Percentiles rank a stretch among this genome's conserved stretches.
phyloP scores from a whole-genome alignment of 92 coral and sea anemone genomes.

The Pocillopora meandrina region DNA sequence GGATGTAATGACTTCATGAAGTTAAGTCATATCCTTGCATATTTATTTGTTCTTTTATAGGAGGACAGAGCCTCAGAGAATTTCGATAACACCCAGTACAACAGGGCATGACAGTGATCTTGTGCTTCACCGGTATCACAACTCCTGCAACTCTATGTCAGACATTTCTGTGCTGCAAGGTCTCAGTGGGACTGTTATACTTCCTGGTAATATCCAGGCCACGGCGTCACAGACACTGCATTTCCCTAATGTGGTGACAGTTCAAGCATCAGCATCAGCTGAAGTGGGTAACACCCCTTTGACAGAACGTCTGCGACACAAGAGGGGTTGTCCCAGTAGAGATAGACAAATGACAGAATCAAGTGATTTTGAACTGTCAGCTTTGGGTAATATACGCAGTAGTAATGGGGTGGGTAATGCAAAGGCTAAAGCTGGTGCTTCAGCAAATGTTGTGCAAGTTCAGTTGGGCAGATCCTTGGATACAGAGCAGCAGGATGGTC shows the following conservation, averaged over 20 bases:
- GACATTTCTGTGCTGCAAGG: slow-evolving; percentile 52
- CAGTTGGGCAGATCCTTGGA: slow-evolving; percentile 47
- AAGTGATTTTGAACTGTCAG: slow-evolving; percentile 48
- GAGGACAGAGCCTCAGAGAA: slow-evolving; percentile 64
- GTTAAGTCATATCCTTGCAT: too few species aligned
- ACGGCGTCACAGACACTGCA: slow-evolving; percentile 76
- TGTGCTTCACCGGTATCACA: slow-evolving; percentile 52
- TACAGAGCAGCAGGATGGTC: slow-evolving; percentile 34
- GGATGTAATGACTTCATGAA: too few species aligned
- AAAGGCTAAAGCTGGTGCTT: slow-evolving; percentile 42
- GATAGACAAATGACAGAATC: slow-evolving; percentile 10
- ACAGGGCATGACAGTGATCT: slow-evolving; percentile 44
- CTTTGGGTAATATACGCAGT: slow-evolving; percentile 42
- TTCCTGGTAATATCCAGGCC: slow-evolving; percentile 81
- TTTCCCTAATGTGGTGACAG: slow-evolving; percentile 77
- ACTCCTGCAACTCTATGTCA: slow-evolving; percentile 69
- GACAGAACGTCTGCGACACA: slow-evolving; percentile 21
- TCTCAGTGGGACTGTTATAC: slow-evolving; percentile 62
- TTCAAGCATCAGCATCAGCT: slow-evolving; percentile 83
- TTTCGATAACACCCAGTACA: slow-evolving; percentile 70
- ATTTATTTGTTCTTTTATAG: not conserved
- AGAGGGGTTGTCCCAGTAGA: slow-evolving; percentile 23
- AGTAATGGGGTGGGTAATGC: slow-evolving; percentile 17
- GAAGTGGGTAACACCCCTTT: slow-evolving; percentile 50
- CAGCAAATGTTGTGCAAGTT: slow-evolving; percentile 44